phyloP scores from a whole-genome alignment of 2,797 vertebrate species.

The Enteromius paludinosus region DNA sequence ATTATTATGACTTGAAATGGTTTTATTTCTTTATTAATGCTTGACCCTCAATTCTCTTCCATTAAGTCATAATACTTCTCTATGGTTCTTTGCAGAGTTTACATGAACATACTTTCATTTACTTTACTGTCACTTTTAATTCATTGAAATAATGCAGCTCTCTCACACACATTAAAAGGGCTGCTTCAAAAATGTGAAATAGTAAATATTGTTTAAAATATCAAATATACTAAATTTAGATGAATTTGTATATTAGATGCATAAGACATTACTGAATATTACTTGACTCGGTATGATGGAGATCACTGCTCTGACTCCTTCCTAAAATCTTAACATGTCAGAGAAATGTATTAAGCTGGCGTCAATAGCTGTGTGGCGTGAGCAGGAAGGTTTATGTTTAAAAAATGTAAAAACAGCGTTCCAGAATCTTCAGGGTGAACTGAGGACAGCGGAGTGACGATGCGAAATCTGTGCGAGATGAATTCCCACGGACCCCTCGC shows the following conservation, averaged over 20 bases:
- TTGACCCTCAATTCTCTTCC: too few relatives aligned
- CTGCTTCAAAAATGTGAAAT: neutral
- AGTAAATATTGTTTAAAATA: too few relatives aligned
- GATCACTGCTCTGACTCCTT: neutral
- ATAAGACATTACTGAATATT: neutral
- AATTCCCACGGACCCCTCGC: conserved; percentile 36
- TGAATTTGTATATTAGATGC: neutral
- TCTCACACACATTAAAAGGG: neutral
- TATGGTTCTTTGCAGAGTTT: neutral
- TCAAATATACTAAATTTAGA: too few relatives aligned
- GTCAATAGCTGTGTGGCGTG: neutral
- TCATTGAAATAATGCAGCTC: neutral
- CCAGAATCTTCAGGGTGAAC: conserved; percentile 10
- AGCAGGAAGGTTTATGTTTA: neutral
- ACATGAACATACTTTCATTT: too few relatives aligned
- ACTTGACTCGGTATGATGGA: neutral
- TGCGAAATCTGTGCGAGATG: conserved; percentile 8
- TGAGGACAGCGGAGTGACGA: conserved; percentile 10
- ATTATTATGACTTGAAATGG: neutral
- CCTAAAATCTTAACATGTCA: neutral
- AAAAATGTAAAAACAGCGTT: conserved; percentile 7
- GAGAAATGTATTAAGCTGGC: neutral
- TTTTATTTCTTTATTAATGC: neutral
- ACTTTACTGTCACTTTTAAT: neutral
- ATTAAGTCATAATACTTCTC: neutral